Evolutionary conservation across 2,113 vertebrate genomes (phyloP), one percentile per base, ranked within the genome.

Genomic region (Siniperca chuatsi): DNA sequence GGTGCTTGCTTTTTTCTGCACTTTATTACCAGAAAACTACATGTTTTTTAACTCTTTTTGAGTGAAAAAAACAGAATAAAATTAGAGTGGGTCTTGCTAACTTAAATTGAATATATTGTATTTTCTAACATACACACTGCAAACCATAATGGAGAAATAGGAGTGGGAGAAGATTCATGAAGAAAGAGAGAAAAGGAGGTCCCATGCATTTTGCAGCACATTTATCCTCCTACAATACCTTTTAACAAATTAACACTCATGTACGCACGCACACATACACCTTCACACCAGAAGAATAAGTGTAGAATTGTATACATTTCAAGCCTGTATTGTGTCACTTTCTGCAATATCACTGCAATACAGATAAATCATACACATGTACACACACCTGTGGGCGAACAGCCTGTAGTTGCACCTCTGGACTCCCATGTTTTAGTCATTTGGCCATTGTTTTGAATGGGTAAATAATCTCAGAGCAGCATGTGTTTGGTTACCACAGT

Each of bases 391-490:
- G 12, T n/a, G 54, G 4, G 6, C 35, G 44, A 58, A 40, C 6
- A 77, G 33, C 12, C 40, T 8, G 8, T 42, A 42, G 42, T 25
- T 57, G 44, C 15, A 25, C 13, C 6, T 55, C 20, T 48, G 16
- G 52, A 16, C 25, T 12, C 2, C 4, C 35, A 29, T 44, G 15
- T 57, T 42, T n/a, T 4, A 23, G 16, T 54, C 21, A 73, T 57
- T 10, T 57, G 21, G 48, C 7, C 8, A 33, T 29, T 75, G 7
- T 60, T 50, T 70, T 57, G 1, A 60, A 50, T 33, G 52, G 25
- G 29, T 67, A 40, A 60, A 54, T 48, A 8, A 55, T 79, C 64
- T 75, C 64, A 29, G 55, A 69, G 76, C 29, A 18, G 48, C 67
- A 50, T 48, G 60, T 66, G 57, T 57, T 66, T 33, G 42, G 50